Percentiles rank a stretch among this genome's conserved stretches.
phyloP scores from a whole-genome alignment of 1,140 invertebrate species.

The Calosoma granatense region DNA sequence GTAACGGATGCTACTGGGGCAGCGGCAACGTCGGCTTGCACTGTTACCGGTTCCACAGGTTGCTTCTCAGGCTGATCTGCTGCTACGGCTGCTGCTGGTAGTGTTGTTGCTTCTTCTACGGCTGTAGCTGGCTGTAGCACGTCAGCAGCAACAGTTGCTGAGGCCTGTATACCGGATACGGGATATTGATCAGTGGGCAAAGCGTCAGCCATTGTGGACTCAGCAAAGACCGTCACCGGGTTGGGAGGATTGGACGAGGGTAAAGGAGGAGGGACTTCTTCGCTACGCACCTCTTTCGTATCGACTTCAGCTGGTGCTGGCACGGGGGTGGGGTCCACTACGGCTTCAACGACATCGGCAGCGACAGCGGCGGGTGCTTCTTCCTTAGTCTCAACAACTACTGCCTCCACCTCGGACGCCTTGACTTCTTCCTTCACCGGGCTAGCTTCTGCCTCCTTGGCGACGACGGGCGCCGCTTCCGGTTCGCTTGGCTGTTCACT shows the following conservation, averaged over 20 bases:
- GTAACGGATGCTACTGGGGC: background rate
- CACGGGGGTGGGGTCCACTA: background rate
- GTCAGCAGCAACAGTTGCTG: slow-evolving; percentile 2
- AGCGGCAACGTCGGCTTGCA: background rate
- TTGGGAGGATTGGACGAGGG: slow-evolving; percentile 33
- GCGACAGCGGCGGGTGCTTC: slow-evolving; percentile 10
- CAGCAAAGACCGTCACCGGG: slow-evolving; percentile 32
- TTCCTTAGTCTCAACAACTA: slow-evolving; percentile 15
- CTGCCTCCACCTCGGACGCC: slow-evolving; percentile 15
- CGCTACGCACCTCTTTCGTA: slow-evolving; percentile 35
- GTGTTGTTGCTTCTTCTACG: background rate
- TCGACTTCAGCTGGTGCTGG: background rate
- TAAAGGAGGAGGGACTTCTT: slow-evolving; percentile 33
- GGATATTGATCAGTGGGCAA: slow-evolving; percentile 13
- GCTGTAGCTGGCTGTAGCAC: slow-evolving; percentile 1
- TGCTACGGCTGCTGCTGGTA: background rate
- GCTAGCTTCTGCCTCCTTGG: slow-evolving; percentile 9
- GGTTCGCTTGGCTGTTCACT: background rate
- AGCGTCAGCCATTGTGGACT: slow-evolving; percentile 30
- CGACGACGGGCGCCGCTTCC: background rate
- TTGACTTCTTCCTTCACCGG: slow-evolving; percentile 11
- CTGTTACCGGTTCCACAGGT: background rate
- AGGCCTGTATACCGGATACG: slow-evolving; percentile 10
- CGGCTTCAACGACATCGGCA: slow-evolving; percentile 12
- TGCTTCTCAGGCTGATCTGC: background rate